Evolutionary conservation across 2,113 vertebrate genomes (phyloP).

Genomic region (Gallinago jamesoni): DNA sequence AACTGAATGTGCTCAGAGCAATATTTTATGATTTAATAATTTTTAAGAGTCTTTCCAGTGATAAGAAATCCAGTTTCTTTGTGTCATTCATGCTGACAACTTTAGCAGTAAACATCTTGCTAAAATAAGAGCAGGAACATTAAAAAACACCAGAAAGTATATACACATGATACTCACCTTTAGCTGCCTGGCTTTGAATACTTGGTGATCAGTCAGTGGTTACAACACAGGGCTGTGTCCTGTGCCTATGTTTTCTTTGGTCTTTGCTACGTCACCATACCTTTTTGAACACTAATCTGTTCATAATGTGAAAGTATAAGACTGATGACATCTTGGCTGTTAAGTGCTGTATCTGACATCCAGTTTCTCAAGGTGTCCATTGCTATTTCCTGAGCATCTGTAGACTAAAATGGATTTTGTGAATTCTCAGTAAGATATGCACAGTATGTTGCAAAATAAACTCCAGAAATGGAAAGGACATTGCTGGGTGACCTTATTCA

Average conservation of each 20-base stretch:
- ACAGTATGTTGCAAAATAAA: neutral
- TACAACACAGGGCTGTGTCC: neutral
- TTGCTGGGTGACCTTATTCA: neutral
- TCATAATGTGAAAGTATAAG: neutral
- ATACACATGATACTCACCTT: neutral
- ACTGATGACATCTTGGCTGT: fast-evolving
- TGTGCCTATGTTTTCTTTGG: neutral
- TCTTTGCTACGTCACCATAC: neutral
- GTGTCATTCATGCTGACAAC: neutral
- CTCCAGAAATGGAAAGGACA: neutral
- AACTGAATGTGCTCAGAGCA: neutral
- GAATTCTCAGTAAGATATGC: neutral
- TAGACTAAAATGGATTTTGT: neutral
- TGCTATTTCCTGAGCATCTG: neutral
- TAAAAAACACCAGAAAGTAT: neutral
- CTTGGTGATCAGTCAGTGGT: neutral
- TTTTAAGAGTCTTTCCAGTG: neutral
- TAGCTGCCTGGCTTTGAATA: neutral
- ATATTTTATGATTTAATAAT: neutral
- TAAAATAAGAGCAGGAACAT: neutral
- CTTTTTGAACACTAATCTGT: neutral
- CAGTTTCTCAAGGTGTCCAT: neutral
- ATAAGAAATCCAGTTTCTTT: neutral
- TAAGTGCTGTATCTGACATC: neutral
- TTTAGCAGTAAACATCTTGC: neutral